Conservation (phyloP, 2,797 vertebrate genomes). For the Hafferia zeledoni region DNA sequence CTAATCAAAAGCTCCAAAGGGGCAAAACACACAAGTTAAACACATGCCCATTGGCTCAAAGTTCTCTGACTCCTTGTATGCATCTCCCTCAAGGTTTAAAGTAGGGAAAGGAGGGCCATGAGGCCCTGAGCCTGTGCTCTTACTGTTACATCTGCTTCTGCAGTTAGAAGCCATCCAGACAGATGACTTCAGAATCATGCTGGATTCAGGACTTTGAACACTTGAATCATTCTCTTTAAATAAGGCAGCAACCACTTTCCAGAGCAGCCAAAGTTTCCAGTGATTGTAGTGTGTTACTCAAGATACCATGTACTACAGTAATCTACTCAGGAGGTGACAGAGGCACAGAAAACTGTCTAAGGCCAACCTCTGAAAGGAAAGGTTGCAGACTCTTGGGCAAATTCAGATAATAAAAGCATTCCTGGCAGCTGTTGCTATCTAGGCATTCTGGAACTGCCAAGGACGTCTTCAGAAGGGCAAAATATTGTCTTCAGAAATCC, state of each 20-base stretch:
- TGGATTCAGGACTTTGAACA: background rate
- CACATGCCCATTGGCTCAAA: background rate
- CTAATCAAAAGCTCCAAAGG: background rate
- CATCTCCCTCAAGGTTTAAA: background rate
- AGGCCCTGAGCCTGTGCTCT: background rate
- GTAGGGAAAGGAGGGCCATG: background rate
- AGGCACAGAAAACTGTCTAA: background rate
- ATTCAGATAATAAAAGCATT: conserved; percentile 60
- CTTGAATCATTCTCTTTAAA: background rate
- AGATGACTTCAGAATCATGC: background rate
- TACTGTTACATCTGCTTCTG: background rate
- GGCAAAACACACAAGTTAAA: background rate
- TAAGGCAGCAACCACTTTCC: background rate
- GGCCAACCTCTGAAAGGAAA: conserved; percentile 41
- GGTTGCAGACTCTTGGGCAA: conserved; percentile 51
- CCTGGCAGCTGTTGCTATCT: conserved; percentile 35
- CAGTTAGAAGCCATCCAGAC: background rate
- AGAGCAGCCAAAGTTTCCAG: background rate
- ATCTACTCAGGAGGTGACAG: conserved; percentile 30
- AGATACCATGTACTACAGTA: background rate
- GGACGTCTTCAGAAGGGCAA: conserved; percentile 53
- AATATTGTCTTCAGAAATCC: conserved; percentile 48
- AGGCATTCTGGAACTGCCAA: conserved; percentile 52
- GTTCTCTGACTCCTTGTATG: background rate
- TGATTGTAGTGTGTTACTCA: background rate